phyloP scores from a whole-genome alignment of 2,113 vertebrate species.

The Pantherophis guttatus region DNA sequence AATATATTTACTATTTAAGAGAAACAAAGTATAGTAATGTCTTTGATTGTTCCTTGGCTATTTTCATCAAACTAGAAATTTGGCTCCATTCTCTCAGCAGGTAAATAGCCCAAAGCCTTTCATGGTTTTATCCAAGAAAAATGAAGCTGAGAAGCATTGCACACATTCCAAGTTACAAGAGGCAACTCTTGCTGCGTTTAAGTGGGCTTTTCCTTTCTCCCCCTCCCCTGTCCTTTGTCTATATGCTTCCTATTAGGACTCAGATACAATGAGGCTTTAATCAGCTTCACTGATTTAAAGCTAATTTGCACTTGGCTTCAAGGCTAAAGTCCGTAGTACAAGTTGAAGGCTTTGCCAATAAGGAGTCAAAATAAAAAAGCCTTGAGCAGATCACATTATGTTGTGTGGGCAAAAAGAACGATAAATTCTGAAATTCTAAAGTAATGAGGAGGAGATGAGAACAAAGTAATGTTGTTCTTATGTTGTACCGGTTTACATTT shows the following conservation, averaged over 20 bases:
- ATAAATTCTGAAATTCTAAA: slow-evolving; percentile 65
- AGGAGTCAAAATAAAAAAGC: slow-evolving; percentile 72
- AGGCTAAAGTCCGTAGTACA: slow-evolving; percentile 77
- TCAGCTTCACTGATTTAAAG: slow-evolving; percentile 84
- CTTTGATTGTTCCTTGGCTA: slow-evolving; percentile 83
- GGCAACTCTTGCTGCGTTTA: slow-evolving; percentile 73
- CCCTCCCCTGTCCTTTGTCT: neutral
- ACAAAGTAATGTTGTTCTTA: slow-evolving; percentile 65
- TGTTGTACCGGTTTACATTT: slow-evolving; percentile 41
- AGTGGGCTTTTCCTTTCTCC: slow-evolving; percentile 64
- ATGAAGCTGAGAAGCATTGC: slow-evolving; percentile 72
- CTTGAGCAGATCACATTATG: slow-evolving; percentile 74
- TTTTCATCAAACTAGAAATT: slow-evolving; percentile 76
- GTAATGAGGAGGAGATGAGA: slow-evolving; percentile 58
- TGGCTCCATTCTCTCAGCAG: slow-evolving; percentile 76
- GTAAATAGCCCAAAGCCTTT: slow-evolving; percentile 78
- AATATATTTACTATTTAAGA: slow-evolving; percentile 64
- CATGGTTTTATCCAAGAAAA: slow-evolving; percentile 68
- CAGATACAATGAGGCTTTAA: slow-evolving; percentile 77
- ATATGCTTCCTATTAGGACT: slow-evolving; percentile 65
- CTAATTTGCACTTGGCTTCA: slow-evolving; percentile 82
- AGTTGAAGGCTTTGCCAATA: slow-evolving; percentile 75
- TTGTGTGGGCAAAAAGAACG: slow-evolving; percentile 59
- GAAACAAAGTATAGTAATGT: slow-evolving; percentile 75
- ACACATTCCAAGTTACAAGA: slow-evolving; percentile 74